Base-by-base conservation (phyloP, 2,888 invertebrate species). In the Teinopalpus imperialis region DNA sequence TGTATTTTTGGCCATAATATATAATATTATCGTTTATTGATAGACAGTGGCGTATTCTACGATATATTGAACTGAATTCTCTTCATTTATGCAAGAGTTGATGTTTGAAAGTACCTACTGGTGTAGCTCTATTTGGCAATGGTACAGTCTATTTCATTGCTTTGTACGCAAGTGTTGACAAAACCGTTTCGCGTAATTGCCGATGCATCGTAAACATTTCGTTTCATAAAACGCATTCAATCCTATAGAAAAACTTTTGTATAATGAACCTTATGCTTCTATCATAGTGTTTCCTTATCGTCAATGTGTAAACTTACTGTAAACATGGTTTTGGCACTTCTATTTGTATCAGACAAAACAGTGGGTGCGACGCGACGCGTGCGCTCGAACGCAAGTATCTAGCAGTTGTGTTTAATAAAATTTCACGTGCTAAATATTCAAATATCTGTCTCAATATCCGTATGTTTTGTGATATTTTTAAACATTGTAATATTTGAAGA, bases 261-360 rank as follows among this genome's bases (percentile, higher is more conserved):
- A 40, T 35, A 23, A 13, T 49, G 37, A 18, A 41, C 43, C 49
- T 47, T 55, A 48, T 41, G 10, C 7, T 29, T 8, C 21, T 45
- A 32, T 12, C 7, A 49, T 39, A 48, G 36, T 24, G 21, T 29
- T 30, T 30, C 13, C 26, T 36, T 52, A 49, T 43, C 43, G 43
- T 35, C 35, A 41, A 16, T 44, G 41, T 51, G 52, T 49, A 42
- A 48, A 42, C 44, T 49, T 43, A 45, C 47, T 29, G 48, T 50
- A 48, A 43, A 48, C 34, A 44, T 14, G 40, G 26, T 36, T 39
- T 46, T 40, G 46, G 46, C 34, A 35, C 34, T 46, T 27, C 16
- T 29, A 20, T 34, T 34, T 29, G 40, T 35, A 29, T 34, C 34
- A 26, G 26, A 39, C 44, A 46, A 37, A 46, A 46, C 46, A 40